phyloP scores from a whole-genome alignment of 2,113 vertebrate genomes.

The Prionailurus viverrinus region DNA sequence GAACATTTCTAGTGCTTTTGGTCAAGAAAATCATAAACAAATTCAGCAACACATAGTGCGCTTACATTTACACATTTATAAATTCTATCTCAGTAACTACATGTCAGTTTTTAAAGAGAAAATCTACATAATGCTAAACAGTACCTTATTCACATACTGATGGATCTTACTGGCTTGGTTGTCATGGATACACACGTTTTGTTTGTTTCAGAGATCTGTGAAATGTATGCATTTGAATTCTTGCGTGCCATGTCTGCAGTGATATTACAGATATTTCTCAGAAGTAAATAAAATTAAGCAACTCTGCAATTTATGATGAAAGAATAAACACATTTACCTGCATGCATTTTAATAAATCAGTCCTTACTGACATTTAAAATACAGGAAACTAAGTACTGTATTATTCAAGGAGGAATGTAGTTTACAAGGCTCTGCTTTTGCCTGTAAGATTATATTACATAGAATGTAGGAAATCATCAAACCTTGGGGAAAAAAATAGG shows the following conservation, averaged over 20 bases:
- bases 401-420: not conserved
- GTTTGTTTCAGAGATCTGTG: slow-evolving; percentile 80
- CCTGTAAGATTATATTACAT: slow-evolving; percentile 12
- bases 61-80: slow-evolving; percentile 37
- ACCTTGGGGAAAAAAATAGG: not conserved
- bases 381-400: not conserved
- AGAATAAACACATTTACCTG: slow-evolving; percentile 73
- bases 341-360: slow-evolving; percentile 76
- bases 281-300: slow-evolving; percentile 86
- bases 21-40: not conserved
- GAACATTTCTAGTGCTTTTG: not conserved
- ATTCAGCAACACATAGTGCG: slow-evolving; percentile 8
- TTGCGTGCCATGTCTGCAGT: slow-evolving; percentile 66
- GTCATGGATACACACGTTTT: slow-evolving; percentile 88
- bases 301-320: slow-evolving; percentile 80
- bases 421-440: slow-evolving; percentile 54
- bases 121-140: slow-evolving; percentile 79
- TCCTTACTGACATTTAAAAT: slow-evolving; percentile 67
- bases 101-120: not conserved
- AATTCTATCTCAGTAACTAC: slow-evolving; percentile 47
- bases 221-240: slow-evolving; percentile 79
- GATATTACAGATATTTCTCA: slow-evolving; percentile 77
- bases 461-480: not conserved
- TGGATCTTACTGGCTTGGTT: slow-evolving; percentile 80
- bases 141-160: slow-evolving; percentile 76